These are phyloP conservation scores for Zenarchopterus dispar DNA, from an alignment of 2,797 vertebrate species.

Conservation along the genomic window DNA sequence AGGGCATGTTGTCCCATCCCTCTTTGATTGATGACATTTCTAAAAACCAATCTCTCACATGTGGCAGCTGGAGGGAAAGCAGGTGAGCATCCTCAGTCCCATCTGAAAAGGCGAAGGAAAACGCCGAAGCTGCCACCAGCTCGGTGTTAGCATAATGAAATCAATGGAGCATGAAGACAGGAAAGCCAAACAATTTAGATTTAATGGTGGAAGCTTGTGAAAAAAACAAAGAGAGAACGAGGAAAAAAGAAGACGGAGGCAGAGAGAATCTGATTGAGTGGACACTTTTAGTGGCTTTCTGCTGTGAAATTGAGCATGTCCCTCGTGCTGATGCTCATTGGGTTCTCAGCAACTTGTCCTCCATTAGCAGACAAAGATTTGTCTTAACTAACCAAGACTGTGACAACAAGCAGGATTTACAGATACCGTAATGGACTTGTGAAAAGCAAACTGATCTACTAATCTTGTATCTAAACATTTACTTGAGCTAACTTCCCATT, in stretches of 20 bases:
- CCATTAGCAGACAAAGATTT: constrained; percentile 52
- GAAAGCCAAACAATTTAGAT: constrained; percentile 64
- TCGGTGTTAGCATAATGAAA: constrained; percentile 69
- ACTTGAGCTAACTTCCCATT: neutral
- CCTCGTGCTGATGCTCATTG: constrained; percentile 44
- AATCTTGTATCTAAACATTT: constrained; percentile 1
- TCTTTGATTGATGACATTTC: constrained; percentile 78
- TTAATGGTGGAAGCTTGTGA: constrained; percentile 56
- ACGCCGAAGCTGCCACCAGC: constrained; percentile 50
- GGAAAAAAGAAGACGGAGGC: constrained; percentile 17
- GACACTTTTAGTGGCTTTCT: constrained; percentile 59
- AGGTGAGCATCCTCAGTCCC: constrained; percentile 67
- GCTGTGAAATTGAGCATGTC: constrained; percentile 71
- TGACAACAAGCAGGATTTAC: constrained; percentile 27
- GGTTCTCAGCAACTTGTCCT: constrained; percentile 31
- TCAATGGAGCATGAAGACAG: constrained; percentile 56
- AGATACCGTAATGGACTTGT: neutral
- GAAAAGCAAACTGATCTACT: constrained; percentile 1
- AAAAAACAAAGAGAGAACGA: constrained; percentile 29
- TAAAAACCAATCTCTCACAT: constrained; percentile 76
- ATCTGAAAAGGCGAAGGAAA: constrained; percentile 44
- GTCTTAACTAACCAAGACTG: constrained; percentile 33
- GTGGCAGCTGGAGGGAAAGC: constrained; percentile 50
- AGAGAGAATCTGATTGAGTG: constrained; percentile 47
- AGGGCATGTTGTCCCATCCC: constrained; percentile 41